phyloP scores from a whole-genome alignment of 2,113 vertebrate genomes.

The Triplophysa rosa region DNA sequence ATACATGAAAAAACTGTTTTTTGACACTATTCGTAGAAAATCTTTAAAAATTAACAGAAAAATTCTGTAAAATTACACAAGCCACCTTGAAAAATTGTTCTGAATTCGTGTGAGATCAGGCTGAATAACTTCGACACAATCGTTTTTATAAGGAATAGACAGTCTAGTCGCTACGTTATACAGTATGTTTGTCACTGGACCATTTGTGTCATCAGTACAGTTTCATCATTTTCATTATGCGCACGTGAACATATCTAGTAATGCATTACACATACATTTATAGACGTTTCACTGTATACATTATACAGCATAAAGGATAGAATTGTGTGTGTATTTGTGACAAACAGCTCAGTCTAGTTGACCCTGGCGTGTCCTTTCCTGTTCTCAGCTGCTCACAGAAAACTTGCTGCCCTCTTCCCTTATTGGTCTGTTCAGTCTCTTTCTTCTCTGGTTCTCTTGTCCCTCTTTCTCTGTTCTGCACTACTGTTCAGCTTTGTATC shows the following conservation, averaged over 20 bases:
- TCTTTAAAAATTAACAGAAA: too few relatives aligned
- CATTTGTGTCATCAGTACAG: background rate
- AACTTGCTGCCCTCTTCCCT: background rate
- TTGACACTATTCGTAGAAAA: too few relatives aligned
- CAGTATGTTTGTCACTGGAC: background rate
- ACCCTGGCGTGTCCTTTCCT: slow-evolving; percentile 39
- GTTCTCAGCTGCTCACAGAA: slow-evolving; percentile 5
- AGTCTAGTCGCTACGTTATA: background rate
- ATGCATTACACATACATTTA: too few relatives aligned
- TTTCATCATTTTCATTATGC: too few relatives aligned
- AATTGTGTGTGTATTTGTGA: background rate
- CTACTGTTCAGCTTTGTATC: slow-evolving; percentile 20
- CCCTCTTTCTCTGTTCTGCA: background rate
- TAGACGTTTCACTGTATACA: too few relatives aligned
- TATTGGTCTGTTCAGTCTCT: background rate
- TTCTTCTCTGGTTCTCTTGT: background rate
- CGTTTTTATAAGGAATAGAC: too few relatives aligned
- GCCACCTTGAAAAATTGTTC: too few relatives aligned
- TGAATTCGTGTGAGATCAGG: too few relatives aligned
- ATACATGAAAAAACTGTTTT: too few relatives aligned
- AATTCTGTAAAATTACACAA: too few relatives aligned
- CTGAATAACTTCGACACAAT: too few relatives aligned
- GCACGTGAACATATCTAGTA: too few relatives aligned
- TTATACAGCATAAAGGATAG: background rate
- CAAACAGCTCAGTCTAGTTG: slow-evolving; percentile 16